Evolutionary conservation across 2,113 vertebrate species (phyloP), one percentile per base, ranked within the genome.

Genomic region (Etheostoma cragini): DNA sequence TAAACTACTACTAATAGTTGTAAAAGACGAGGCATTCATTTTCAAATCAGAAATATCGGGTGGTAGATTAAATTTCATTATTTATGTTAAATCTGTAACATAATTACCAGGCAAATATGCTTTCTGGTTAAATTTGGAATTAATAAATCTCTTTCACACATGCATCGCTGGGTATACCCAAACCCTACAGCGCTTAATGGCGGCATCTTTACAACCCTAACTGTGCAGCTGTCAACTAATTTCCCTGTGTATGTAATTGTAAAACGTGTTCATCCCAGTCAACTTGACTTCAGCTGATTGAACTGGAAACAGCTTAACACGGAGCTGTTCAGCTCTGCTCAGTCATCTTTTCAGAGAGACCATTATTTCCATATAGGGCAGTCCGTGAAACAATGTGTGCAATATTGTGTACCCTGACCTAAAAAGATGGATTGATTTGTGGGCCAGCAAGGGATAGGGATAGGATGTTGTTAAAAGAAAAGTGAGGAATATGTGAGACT

Each of bases 311-410:
- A 84, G 86, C 68, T 78, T 84, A 92, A 87, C 76, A 58, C 21
- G 4, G 66, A 50, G 75, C 81, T 38, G 83, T 86, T 88, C 65
- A 80, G 84, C 84, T 81, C 70, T 38, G 77, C 85, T 89, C 86
- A 78, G 83, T 87, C 91, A 90, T 90, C 88, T 91, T 72, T 89
- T 84, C 85, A 89, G 66, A 71, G 71, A 86, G 84, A 72, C 82
- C 76, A 88, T 92, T 92, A 76, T 82, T 90, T 93, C 80, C 87
- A 88, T 86, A 81, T 85, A 75, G 78, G 64, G 78, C 77, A 76
- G 68, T n/a, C 42, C 45, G 61, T 77, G 78, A 81, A 90, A 87
- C 73, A 57, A 57, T 26, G 49, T 11, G 46, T 69, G 79, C 76
- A 66, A 77, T 75, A 76, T 22, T 67, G 54, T 30, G 16, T 76